Evolutionary conservation across 1,140 invertebrate genomes (phyloP), one percentile per base, ranked within the genome.

Genomic region (Schlechtendalia chinensis): DNA sequence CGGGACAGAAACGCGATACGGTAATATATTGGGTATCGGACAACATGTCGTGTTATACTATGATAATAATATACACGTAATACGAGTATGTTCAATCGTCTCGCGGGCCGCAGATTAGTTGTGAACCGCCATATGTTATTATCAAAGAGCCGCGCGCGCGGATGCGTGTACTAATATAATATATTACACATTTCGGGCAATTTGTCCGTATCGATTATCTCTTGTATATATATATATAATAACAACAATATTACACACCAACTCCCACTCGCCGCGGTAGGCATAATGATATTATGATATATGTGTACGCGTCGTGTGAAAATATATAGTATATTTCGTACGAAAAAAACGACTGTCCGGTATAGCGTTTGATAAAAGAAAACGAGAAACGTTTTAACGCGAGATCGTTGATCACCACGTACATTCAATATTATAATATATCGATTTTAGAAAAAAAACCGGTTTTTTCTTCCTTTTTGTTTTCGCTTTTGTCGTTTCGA

Each of bases 401-500:
- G 24, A 54, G 3, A 3, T 54, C 19, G 27, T 74, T 29, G 47
- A 74, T 74, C 27, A 29, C 27, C 22, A 24, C 54, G n/a, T n/a
- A n/a, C n/a, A n/a, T n/a, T n/a, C n/a, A n/a, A n/a, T n/a, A n/a
- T n/a, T n/a, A n/a, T n/a, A n/a, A n/a, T n/a, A n/a, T n/a, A n/a
- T n/a, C n/a, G n/a, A n/a, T n/a, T 22, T 24, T 12, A 19, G 19
- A 56, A 27, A 53, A 12, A 45, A 77, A 77, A 77, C 72, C 72
- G 0, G 72, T 77, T 77, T 39, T 39, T 8, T 39, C 8, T 39
- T 39, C 8, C 8, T 39, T 39, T 77, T 6, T 45, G 32, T 77
- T 77, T 77, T 72, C 69, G 69, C 22, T 56, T 77, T 77, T 77
- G 24, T 56, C 71, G 50, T 54, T 29, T 19, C 19, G 27, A 27